A percentile compares a stretch with the other conserved stretches of the same genome.
phyloP scores from a whole-genome alignment of 2,113 vertebrate species.

The Gallinago jamesoni region DNA sequence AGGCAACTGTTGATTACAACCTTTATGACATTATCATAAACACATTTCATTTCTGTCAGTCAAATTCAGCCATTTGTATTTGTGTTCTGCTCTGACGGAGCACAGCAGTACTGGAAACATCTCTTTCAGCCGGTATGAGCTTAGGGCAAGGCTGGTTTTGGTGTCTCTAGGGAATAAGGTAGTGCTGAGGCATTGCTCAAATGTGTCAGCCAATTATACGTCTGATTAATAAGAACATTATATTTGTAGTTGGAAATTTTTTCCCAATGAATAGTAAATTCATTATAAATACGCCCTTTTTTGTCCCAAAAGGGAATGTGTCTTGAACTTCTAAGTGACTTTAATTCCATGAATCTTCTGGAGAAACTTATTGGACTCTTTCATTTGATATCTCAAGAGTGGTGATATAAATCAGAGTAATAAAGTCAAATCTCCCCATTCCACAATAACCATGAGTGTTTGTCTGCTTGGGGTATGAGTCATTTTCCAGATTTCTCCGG shows the following conservation, averaged over 20 bases:
- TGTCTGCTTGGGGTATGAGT: not conserved
- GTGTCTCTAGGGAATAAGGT: not conserved
- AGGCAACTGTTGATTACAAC: not conserved
- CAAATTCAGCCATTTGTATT: not conserved
- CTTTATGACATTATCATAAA: not conserved
- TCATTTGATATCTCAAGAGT: not conserved
- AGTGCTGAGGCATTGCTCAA: not conserved
- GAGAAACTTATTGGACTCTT: not conserved
- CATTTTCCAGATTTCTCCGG: not conserved
- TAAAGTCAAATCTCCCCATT: not conserved
- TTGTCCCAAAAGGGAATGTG: not conserved
- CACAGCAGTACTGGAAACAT: not conserved
- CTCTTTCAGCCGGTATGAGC: not conserved
- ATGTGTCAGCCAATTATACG: not conserved
- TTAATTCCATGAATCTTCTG: not conserved
- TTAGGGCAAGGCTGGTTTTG: not conserved
- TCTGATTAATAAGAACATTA: not conserved
- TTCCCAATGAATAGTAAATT: not conserved
- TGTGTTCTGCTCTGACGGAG: not conserved
- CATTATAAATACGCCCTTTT: not conserved
- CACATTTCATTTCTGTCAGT: not conserved
- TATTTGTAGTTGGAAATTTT: not conserved
- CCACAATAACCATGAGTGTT: not conserved
- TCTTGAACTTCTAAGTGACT: not conserved
- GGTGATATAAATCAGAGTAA: not conserved